Conservation (phyloP, 2,888 invertebrate species). For the Pseudeuparius sepicola region DNA sequence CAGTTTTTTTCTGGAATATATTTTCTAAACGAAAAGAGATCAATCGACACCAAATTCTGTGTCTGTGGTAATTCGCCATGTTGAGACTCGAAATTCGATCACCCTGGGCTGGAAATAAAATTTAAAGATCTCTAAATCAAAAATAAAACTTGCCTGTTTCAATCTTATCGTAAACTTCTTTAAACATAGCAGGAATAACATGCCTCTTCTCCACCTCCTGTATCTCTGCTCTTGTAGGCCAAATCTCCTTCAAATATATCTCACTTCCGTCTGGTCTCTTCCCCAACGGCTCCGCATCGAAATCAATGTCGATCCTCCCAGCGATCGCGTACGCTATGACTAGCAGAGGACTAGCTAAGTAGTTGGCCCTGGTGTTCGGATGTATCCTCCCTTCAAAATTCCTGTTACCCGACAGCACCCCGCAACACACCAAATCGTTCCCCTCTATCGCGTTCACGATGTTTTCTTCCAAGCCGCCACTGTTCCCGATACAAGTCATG, state of each 20-base stretch:
- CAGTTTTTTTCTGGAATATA: no score
- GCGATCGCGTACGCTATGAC: slow-evolving; percentile 97
- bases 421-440: slow-evolving; percentile 89
- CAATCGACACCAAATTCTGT: no score
- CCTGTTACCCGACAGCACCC: slow-evolving; percentile 92
- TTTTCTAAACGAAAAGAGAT: no score
- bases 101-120: background rate
- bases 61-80: no score
- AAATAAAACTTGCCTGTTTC: slow-evolving; percentile 59
- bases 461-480: slow-evolving; percentile 81
- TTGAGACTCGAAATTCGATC: no score
- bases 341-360: slow-evolving; percentile 91
- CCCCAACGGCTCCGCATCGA: slow-evolving; percentile 73
- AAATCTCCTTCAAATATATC: slow-evolving; percentile 87
- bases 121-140: slow-evolving; percentile 2
- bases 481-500: slow-evolving; percentile 99
- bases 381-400: slow-evolving; percentile 99
- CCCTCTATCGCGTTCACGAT: slow-evolving; percentile 88
- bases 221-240: slow-evolving; percentile 88
- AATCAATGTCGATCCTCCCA: slow-evolving; percentile 90
- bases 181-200: slow-evolving; percentile 96
- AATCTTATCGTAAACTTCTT: slow-evolving; percentile 78
- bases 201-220: slow-evolving; percentile 76
- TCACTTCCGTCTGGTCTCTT: slow-evolving; percentile 56
- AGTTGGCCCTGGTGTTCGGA: slow-evolving; percentile 93